Conservation (phyloP, 2,888 invertebrate species). For the Apeira syringaria region DNA sequence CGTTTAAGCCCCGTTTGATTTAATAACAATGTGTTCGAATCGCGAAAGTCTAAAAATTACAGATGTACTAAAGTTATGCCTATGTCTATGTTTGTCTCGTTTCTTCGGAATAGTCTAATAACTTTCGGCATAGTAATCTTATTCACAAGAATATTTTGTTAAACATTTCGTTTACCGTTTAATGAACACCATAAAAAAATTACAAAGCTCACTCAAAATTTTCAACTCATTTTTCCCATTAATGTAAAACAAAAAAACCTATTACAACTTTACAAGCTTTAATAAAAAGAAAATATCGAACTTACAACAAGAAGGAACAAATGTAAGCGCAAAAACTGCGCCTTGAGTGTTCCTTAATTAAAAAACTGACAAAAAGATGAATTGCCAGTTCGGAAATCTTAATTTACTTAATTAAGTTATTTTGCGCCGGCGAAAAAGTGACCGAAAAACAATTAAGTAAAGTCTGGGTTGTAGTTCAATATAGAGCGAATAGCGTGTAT, state of each 20-base stretch:
- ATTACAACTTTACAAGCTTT: slow-evolving; percentile 17
- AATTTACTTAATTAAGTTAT: slow-evolving; percentile 68
- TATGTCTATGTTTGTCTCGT: too few relatives aligned
- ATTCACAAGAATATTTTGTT: too few relatives aligned
- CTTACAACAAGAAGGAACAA: slow-evolving; percentile 10
- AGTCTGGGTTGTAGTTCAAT: slow-evolving; percentile 17
- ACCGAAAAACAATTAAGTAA: slow-evolving; percentile 45
- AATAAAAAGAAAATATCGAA: slow-evolving; percentile 15
- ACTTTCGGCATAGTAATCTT: too few relatives aligned
- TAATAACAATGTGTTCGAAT: too few relatives aligned
- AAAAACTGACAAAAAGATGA: slow-evolving; percentile 53
- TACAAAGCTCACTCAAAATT: too few relatives aligned
- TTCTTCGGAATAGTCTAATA: too few relatives aligned
- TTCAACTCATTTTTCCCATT: neutral
- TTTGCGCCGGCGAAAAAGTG: slow-evolving; percentile 43
- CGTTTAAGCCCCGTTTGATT: too few relatives aligned
- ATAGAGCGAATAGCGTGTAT: neutral
- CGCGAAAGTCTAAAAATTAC: too few relatives aligned
- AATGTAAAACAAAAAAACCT: slow-evolving; percentile 1
- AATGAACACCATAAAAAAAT: too few relatives aligned
- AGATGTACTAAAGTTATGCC: too few relatives aligned
- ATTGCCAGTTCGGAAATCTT: slow-evolving; percentile 54
- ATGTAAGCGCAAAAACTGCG: slow-evolving; percentile 23
- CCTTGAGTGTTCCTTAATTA: slow-evolving; percentile 49
- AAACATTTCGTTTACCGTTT: too few relatives aligned